Evolutionary conservation across 2,888 invertebrate genomes (phyloP), one percentile per base, ranked within the genome.

Genomic region (Orthonevra nobilis): DNA sequence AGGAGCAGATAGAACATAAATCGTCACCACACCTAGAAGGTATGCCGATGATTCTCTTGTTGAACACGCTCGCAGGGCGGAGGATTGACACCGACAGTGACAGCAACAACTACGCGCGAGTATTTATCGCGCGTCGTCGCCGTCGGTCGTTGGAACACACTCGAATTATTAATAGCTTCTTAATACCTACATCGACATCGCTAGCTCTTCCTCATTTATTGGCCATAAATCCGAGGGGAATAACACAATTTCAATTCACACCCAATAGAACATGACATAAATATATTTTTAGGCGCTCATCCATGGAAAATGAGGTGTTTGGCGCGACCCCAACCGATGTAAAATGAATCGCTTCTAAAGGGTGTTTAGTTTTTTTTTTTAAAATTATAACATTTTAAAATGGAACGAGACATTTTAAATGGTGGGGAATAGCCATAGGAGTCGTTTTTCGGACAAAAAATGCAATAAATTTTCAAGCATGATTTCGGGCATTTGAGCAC

Each of bases 101-200:
- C 61, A 38, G 23, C 48, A 17, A 56, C 58, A 30, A 58, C 58
- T 30, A 30, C 28, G 26, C n/a, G n/a, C 19, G 30, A 26, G 36
- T 34, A 26, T 61, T 28, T 28, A 44, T 61, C 46, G 50, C 48
- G 20, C n/a, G n/a, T n/a, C n/a, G n/a, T n/a, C n/a, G n/a, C 20
- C 44, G 20, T 26, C 60, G 23, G 28, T 34, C 34, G 17, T 9
- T 7, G 15, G 15, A 20, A 10, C 34, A 38, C 56, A 48, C 63
- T 56, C 34, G 48, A 50, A 75, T 70, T 77, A 77, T 77, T 77
- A 77, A 77, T 77, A 77, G 75, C 50, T 52, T 50, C 56, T 58
- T 77, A 77, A 70, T 77, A 70, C 50, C 63, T 44, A n/a, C n/a
- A n/a, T 52, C 44, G 58, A 50, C 54, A 30, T 23, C 23, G 36